Conservation (phyloP, 2,113 vertebrate species). For the Canis aureus region DNA sequence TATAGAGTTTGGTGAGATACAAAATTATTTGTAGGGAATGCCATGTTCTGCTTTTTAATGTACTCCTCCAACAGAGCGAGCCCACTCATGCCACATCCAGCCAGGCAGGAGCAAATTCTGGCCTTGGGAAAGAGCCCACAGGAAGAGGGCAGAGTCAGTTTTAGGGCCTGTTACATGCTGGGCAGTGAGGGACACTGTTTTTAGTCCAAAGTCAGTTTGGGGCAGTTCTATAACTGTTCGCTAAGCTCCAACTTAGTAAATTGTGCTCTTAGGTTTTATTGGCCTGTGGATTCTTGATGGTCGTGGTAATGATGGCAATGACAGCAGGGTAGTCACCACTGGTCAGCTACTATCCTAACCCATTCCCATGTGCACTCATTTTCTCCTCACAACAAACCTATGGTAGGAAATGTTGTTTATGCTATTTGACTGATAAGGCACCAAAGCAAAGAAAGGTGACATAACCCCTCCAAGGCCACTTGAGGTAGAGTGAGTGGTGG, state of each 20-base stretch:
- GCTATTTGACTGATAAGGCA: neutral
- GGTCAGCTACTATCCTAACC: neutral
- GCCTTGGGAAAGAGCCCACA: neutral
- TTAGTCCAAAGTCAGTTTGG: neutral
- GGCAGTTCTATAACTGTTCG: neutral
- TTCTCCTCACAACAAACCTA: neutral
- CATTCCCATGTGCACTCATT: neutral
- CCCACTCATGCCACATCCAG: too few relatives aligned
- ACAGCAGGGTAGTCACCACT: neutral
- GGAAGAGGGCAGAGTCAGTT: neutral
- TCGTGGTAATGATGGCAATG: neutral
- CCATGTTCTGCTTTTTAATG: neutral
- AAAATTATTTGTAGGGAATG: neutral
- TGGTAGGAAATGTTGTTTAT: neutral
- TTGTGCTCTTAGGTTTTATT: neutral
- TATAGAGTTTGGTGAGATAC: neutral
- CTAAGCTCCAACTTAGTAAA: neutral
- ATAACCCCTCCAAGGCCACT: neutral
- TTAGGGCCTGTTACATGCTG: neutral
- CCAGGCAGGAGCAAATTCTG: neutral
- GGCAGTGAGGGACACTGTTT: neutral
- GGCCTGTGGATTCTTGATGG: neutral
- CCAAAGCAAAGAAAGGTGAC: neutral
- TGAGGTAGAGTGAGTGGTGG: neutral
- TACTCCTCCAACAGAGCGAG: neutral